These are phyloP conservation scores for Spialia ferax DNA, from an alignment of 2,888 invertebrate genomes.

Conservation along the genomic window DNA sequence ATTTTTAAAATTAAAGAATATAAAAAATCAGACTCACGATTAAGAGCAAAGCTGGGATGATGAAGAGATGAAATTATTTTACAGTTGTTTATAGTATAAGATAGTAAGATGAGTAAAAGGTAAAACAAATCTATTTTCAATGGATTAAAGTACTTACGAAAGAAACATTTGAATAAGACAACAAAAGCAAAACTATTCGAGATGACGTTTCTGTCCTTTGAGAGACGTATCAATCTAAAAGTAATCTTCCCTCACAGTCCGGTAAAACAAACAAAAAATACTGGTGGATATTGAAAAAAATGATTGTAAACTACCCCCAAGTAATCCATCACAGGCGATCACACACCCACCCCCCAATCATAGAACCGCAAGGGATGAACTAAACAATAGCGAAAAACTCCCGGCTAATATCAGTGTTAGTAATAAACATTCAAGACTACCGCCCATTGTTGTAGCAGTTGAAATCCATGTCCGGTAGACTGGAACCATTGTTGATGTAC, in stretches of 20 bases:
- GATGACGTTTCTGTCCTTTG: neutral
- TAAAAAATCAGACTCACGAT: no score
- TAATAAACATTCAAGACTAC: conserved; percentile 18
- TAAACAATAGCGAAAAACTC: conserved; percentile 29
- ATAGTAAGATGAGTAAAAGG: no score
- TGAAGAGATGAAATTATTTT: no score
- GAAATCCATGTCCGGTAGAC: conserved; percentile 19
- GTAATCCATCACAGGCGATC: conserved; percentile 38
- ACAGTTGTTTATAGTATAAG: no score
- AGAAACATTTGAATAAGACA: neutral
- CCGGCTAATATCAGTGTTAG: conserved; percentile 35
- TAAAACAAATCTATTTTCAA: no score
- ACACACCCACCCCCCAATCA: conserved; percentile 34
- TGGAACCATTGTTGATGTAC: conserved; percentile 14
- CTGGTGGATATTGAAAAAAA: conserved; percentile 19
- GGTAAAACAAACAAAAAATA: conserved; percentile 15
- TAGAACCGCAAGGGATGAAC: conserved; percentile 8
- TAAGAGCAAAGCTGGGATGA: no score
- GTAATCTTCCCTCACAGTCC: neutral
- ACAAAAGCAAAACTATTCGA: neutral
- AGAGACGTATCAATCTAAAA: conserved; percentile 13
- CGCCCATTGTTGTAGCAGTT: conserved; percentile 19
- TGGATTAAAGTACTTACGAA: no score
- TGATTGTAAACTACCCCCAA: conserved; percentile 31
- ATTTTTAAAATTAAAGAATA: no score